These are phyloP conservation scores for Conistra vaccinii DNA, from an alignment of 2,888 invertebrate species.

Conservation along the genomic window DNA sequence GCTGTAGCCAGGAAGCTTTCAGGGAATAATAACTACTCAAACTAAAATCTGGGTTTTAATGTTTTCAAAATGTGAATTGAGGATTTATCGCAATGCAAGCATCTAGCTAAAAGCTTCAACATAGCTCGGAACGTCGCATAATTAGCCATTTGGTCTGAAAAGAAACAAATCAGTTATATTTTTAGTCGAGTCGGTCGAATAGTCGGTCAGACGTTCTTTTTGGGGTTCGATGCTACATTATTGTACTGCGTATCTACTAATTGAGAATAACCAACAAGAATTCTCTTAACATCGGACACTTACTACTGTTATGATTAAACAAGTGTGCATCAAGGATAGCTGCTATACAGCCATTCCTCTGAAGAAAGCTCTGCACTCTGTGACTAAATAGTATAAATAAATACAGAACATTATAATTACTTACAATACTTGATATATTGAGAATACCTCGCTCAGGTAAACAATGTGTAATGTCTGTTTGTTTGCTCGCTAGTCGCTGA, in stretches of 20 bases:
- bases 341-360: constrained; percentile 18
- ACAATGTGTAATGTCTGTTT: constrained; percentile 55
- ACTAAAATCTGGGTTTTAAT: background rate
- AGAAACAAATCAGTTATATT: background rate
- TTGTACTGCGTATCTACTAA: background rate
- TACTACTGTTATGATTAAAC: constrained; percentile 2
- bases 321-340: constrained; percentile 21
- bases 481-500: constrained; percentile 47
- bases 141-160: background rate
- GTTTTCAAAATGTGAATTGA: background rate
- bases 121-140: background rate
- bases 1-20: background rate
- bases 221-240: background rate
- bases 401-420: constrained; percentile 10
- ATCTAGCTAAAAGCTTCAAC: background rate
- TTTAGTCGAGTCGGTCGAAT: background rate
- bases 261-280: background rate
- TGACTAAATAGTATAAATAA: constrained; percentile 40
- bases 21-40: background rate
- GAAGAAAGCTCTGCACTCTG: constrained; percentile 31
- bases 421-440: background rate
- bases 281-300: background rate
- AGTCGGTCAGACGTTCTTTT: background rate
- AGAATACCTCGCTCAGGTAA: constrained; percentile 35
- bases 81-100: too few species aligned